phyloP scores from a whole-genome alignment of 2,888 invertebrate genomes.

The Trisateles emortualis region DNA sequence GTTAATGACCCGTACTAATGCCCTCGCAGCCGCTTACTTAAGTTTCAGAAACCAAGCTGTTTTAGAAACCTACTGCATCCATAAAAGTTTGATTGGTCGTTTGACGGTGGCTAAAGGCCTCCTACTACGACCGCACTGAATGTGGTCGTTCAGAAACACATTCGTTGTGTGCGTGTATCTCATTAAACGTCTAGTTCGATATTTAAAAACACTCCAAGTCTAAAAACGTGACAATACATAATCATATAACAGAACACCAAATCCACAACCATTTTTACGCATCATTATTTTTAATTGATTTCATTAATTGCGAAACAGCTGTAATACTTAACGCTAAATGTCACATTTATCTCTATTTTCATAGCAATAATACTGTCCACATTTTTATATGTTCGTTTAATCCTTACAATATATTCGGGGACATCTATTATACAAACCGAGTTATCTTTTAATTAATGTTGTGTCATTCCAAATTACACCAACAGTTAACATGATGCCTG shows the following conservation, averaged over 20 bases:
- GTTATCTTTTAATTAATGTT: slow-evolving; percentile 50
- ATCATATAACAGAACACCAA: background rate
- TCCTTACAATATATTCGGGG: slow-evolving; percentile 27
- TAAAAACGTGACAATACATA: slow-evolving; percentile 14
- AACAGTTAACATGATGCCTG: slow-evolving; percentile 55
- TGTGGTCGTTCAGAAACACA: slow-evolving; percentile 11
- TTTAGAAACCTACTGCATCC: slow-evolving; percentile 34
- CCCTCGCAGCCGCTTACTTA: slow-evolving; percentile 42
- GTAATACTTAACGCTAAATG: slow-evolving; percentile 14
- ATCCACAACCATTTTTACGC: background rate
- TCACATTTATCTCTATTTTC: slow-evolving; percentile 35
- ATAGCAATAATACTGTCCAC: slow-evolving; percentile 18
- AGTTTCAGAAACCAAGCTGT: slow-evolving; percentile 29
- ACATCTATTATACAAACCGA: slow-evolving; percentile 35
- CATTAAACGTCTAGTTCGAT: background rate
- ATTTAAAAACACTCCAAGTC: background rate
- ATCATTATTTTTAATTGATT: slow-evolving; percentile 13
- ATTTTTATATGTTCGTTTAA: slow-evolving; percentile 31
- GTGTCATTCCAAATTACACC: slow-evolving; percentile 58
- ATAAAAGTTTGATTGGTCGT: slow-evolving; percentile 50
- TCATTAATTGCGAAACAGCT: slow-evolving; percentile 13
- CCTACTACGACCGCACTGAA: too few relatives aligned
- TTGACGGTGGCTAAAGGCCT: too few relatives aligned
- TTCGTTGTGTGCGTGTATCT: background rate
- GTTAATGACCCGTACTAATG: slow-evolving; percentile 61